These are phyloP conservation scores for Pseudotriccus pelzelni DNA, from an alignment of 2,797 vertebrate species.

Conservation along the genomic window DNA sequence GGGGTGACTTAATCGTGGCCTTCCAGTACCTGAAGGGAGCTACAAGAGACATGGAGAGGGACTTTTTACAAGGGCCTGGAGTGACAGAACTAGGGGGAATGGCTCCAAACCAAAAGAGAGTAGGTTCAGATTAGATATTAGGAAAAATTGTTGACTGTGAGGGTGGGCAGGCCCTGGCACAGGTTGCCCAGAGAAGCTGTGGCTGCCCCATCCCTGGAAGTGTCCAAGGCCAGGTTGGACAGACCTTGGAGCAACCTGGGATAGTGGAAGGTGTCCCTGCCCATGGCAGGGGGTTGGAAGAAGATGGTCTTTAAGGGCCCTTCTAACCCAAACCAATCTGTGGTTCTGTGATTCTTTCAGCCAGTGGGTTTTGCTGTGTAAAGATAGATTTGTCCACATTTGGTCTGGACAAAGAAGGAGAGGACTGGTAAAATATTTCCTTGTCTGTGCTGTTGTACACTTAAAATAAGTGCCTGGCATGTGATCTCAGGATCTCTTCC, in stretches of 20 bases:
- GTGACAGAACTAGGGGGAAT: not conserved
- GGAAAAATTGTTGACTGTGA: not conserved
- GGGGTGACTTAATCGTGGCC: not conserved
- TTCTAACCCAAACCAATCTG: not conserved
- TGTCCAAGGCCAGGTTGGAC: not conserved
- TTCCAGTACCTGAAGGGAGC: not conserved
- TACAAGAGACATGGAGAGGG: not conserved
- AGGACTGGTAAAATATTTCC: not conserved
- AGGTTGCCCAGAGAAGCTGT: not conserved
- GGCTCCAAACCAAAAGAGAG: not conserved
- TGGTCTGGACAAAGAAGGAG: not conserved
- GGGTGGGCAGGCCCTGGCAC: not conserved
- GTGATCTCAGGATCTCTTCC: not conserved
- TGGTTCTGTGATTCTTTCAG: not conserved
- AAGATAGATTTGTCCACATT: not conserved
- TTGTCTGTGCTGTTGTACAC: not conserved
- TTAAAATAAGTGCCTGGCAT: not conserved
- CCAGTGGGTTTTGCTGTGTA: not conserved
- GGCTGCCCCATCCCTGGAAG: not conserved
- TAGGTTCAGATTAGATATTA: not conserved
- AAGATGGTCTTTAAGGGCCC: not conserved
- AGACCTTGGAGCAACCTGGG: rapidly evolving
- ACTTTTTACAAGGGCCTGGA: not conserved
- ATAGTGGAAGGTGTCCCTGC: rapidly evolving
- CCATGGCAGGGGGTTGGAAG: not conserved